Evolutionary conservation across 2,888 invertebrate species (phyloP), one percentile per base, ranked within the genome.

Genomic region (Drepanosiphum platanoidis): DNA sequence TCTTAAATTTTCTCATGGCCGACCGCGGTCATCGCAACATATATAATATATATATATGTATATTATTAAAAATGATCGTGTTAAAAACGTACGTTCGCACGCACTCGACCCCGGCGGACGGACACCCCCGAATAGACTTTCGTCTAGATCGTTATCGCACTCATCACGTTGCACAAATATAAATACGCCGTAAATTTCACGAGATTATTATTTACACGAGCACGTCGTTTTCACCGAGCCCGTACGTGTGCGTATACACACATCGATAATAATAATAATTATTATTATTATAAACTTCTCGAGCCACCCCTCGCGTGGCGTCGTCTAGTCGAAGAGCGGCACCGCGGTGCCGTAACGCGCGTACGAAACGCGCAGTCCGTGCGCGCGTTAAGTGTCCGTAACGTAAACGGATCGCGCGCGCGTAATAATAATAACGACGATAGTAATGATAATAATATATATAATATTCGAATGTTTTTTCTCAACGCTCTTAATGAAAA

Each of bases 391-490:
- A 80, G 79, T 80, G 68, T 71, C 70, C 32, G 18, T 36, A 71
- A 81, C 71, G 71, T 81, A 81, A 71, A 81, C 81, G 68, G 79
- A 52, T 22, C 70, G 80, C 64, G n/a, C 22, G 4, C 22, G 4
- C n/a, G 22, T 78, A 78, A 78, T n/a, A n/a, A n/a, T n/a, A n/a
- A n/a, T n/a, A n/a, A n/a, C n/a, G n/a, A n/a, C n/a, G n/a, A n/a
- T 42, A 42, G 4, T 46, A 15, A 46, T 78, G 7, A 64, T 34
- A 39, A n/a, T 42, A 42, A 1, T 46, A 15, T 15, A 64, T 7
- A 64, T 34, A 39, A 79, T 68, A 46, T 68, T 68, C 70, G 80
- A 80, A 80, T 58, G 80, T 70, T 80, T 80, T 68, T 80, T 52
- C 70, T 52, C 80, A 36, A 36, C 80, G 22, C 27, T 18, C 80